Conservation (phyloP, 2,888 invertebrate species). For the Oscheius myriophilus region DNA sequence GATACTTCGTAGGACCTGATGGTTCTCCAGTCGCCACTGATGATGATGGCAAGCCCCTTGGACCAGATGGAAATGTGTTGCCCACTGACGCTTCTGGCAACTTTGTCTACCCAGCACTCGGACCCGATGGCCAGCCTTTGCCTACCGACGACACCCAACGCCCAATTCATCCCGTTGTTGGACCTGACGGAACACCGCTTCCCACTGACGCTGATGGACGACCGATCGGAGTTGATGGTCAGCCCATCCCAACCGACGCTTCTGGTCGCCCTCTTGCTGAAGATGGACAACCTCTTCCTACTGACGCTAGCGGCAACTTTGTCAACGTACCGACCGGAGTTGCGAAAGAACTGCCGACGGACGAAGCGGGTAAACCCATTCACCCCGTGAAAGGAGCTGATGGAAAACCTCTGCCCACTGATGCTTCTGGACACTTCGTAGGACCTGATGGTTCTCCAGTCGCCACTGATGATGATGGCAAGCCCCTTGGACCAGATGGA, state of each 20-base stretch:
- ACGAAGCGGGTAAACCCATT: conserved; percentile 27
- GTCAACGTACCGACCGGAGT: conserved; percentile 33
- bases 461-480: conserved; percentile 46
- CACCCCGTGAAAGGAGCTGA: conserved; percentile 56
- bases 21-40: conserved; percentile 39
- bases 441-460: conserved; percentile 50
- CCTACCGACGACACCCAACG: no score
- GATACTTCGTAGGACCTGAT: conserved; percentile 33
- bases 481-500: conserved; percentile 58
- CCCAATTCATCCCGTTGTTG: conserved; percentile 41
- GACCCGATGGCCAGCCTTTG: no score
- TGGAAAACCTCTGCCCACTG: conserved; percentile 35
- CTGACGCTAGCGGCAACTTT: conserved; percentile 27
- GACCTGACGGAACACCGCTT: conserved; percentile 48
- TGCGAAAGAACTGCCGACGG: conserved; percentile 29
- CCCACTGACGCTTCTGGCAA: no score
- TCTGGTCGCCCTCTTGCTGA: conserved; percentile 36
- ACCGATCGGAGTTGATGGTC: conserved; percentile 37
- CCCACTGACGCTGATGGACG: conserved; percentile 50
- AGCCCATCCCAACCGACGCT: conserved; percentile 55
- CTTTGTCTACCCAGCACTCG: no score
- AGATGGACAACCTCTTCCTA: conserved; percentile 36
- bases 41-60: conserved; percentile 44
- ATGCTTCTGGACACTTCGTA: conserved; percentile 52
- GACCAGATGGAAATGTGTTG: no score